phyloP scores from a whole-genome alignment of 1,140 invertebrate genomes.

The Anagrus nilaparvatae region DNA sequence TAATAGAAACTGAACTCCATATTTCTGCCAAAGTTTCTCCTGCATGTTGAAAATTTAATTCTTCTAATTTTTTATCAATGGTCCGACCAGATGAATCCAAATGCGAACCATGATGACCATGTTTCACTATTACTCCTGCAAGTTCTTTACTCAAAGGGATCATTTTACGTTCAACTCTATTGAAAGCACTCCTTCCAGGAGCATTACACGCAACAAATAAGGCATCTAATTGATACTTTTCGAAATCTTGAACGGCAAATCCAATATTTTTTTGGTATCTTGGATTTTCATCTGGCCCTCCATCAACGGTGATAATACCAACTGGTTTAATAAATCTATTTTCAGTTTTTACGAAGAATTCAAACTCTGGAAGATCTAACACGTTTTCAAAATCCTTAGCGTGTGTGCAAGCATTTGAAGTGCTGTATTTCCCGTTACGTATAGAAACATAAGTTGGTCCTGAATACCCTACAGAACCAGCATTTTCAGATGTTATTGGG shows the following conservation, averaged over 20 bases:
- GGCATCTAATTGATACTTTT: no score
- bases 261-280: slow-evolving; percentile 7
- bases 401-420: slow-evolving; percentile 17
- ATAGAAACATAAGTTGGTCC: slow-evolving; percentile 35
- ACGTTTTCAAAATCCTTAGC: background rate
- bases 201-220: slow-evolving; percentile 37
- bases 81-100: slow-evolving; percentile 27
- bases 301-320: slow-evolving; percentile 2
- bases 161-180: slow-evolving; percentile 25
- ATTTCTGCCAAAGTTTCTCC: slow-evolving; percentile 24
- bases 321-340: background rate
- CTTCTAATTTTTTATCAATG: slow-evolving; percentile 27
- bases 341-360: background rate
- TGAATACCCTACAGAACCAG: slow-evolving; percentile 27
- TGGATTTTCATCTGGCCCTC: slow-evolving; percentile 12
- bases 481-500: no score
- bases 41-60: slow-evolving; percentile 25
- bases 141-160: slow-evolving; percentile 34
- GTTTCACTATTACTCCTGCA: slow-evolving; percentile 25
- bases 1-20: slow-evolving; percentile 24
- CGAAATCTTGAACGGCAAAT: slow-evolving; percentile 20
- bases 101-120: slow-evolving; percentile 34
- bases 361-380: background rate
- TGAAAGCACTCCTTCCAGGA: slow-evolving; percentile 30
- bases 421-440: slow-evolving; percentile 24